Evolutionary conservation across 2,113 vertebrate species (phyloP), one percentile per base, ranked within the genome.

Genomic region (Beaufortia kweichowensis): DNA sequence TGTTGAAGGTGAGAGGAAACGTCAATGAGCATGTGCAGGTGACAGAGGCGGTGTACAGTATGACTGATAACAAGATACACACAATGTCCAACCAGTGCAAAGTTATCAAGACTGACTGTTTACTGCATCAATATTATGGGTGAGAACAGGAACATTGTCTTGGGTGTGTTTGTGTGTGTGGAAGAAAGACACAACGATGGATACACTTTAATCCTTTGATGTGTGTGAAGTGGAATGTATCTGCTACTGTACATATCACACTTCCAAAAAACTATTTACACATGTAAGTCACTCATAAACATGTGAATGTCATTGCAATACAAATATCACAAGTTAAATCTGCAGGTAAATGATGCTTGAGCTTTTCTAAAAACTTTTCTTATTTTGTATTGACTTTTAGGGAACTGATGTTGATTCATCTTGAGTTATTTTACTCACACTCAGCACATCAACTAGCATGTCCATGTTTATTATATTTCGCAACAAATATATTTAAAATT

Each of bases 51-150:
- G 83, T 84, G 83, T 86, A 53, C 81, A 87, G 83, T 79, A 61
- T 77, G 85, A 90, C 91, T 88, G 90, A 85, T 87, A 84, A 85
- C 76, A 62, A 81, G 78, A 57, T 82, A 56, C 65, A 75, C 64
- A 67, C 24, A 71, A 33, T 82, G 81, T 82, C 82, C 10, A 82
- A 84, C 82, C 78, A 86, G 76, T 83, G 83, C 68, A 21, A 67
- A 79, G 86, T 86, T 88, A 82, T 84, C 82, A 79, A 82, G 81
- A 66, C 74, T 17, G 7, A 84, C 80, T 92, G 84, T 91, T 90
- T 87, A 92, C 86, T 89, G 21, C 68, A 87, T 91, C 88, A 93
- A 93, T 92, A 93, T 91, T 92, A 84, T 89, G 89, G 84, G 88
- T 90, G 69, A 83, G 43, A 41, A 8, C 61, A 64, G 35, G 64